phyloP scores from a whole-genome alignment of 1,140 invertebrate genomes.

The Meloidogyne hapla region DNA sequence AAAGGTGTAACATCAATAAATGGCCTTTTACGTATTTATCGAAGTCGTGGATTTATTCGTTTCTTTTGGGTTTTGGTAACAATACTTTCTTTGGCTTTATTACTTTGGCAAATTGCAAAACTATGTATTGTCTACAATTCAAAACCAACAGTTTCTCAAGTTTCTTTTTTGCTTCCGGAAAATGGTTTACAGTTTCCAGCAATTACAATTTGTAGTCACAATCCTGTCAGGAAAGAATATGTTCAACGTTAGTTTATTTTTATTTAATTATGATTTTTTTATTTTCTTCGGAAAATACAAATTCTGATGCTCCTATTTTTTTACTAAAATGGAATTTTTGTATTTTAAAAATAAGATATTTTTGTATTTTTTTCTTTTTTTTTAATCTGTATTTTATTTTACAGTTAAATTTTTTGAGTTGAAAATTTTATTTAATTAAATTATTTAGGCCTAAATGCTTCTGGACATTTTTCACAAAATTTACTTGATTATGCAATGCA shows the following conservation, averaged over 20 bases:
- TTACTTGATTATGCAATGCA: slow-evolving; percentile 53
- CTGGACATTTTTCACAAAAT: slow-evolving; percentile 42
- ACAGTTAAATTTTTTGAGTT: background rate
- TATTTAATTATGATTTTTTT: background rate
- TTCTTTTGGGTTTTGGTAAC: slow-evolving; percentile 53
- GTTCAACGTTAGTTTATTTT: slow-evolving; percentile 44
- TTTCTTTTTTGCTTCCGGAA: slow-evolving; percentile 47
- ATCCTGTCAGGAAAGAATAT: slow-evolving; percentile 44
- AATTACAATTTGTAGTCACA: slow-evolving; percentile 59
- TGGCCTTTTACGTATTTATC: slow-evolving; percentile 56
- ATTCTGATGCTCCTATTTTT: too few relatives aligned
- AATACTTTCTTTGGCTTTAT: slow-evolving; percentile 39
- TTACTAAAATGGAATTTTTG: too few relatives aligned
- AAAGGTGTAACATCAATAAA: slow-evolving; percentile 58
- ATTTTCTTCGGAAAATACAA: too few relatives aligned
- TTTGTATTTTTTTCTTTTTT: too few relatives aligned
- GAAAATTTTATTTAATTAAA: slow-evolving; percentile 15
- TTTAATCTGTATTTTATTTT: too few relatives aligned
- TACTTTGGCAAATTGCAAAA: slow-evolving; percentile 47
- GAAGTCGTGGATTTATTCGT: slow-evolving; percentile 40
- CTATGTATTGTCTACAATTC: slow-evolving; percentile 41
- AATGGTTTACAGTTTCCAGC: slow-evolving; percentile 54
- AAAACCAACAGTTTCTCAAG: slow-evolving; percentile 60
- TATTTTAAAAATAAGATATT: too few relatives aligned
- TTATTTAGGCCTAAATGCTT: slow-evolving; percentile 48